Base-by-base conservation (phyloP, 2,113 vertebrate genomes). In the Diphyllodes magnificus region DNA sequence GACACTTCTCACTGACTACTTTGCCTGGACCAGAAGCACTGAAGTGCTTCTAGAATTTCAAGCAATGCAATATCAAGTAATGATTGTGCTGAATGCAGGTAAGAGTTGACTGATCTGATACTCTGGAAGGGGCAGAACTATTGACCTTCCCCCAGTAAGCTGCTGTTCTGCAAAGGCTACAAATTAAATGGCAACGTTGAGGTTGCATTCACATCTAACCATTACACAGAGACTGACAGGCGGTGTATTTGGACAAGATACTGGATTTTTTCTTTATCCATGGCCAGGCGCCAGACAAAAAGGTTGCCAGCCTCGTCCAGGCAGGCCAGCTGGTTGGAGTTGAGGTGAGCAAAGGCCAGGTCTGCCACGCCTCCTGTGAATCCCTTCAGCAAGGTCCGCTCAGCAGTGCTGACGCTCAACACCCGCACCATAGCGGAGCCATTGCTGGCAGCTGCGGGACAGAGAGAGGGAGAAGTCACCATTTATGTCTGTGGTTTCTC, bases 231-330 rank as follows among this genome's bases (percentile, higher is more conserved):
- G 70, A 70, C 68, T 8, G 13, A 15, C 1, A 21, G 0, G 10
- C 54, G 30, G 6, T 2, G 2, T 10, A 35, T n/a, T 69, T 50
- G 42, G 22, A 88, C 86, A 98, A 97, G 99, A 99, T 99, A 99
- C 98, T 99, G 98, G 95, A 99, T 99, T 96, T 99, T 99, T 86
- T 97, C 98, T 93, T 97, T 98, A 64, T 98, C 97, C 97, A 98
- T 98, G 80, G 98, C 98, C 92, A 99, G 98, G 91, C 98, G 98
- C 99, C 99, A 99, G 39, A 99, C 99, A 71, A 99, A 99, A 70
- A 99, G 98, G 97, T 98, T 99, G 75, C 99, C 99, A 1, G 99
- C 99, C 96, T 99, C 99, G 86, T 99, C 99, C 25, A 99, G 98
- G 69, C 99, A 99, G 13, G 99, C 99, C 96, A 99, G 95, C 87